Evolutionary conservation across 2,888 invertebrate genomes (phyloP).

Genomic region (Caenorhabditis macrosperma): DNA sequence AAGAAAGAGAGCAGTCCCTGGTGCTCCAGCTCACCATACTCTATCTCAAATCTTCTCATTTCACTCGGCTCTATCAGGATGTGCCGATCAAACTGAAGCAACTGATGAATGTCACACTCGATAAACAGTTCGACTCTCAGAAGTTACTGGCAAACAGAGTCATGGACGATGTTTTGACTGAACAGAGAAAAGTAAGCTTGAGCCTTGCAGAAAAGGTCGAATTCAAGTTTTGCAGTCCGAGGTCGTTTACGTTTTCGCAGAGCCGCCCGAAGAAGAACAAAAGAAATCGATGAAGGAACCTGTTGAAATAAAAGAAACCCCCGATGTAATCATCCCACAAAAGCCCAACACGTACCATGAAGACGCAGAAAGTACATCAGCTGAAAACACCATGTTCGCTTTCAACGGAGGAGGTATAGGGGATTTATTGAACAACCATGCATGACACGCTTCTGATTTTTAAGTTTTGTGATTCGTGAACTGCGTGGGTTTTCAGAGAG

Average conservation of each 20-base stretch:
- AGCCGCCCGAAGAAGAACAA: neutral
- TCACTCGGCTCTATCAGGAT: slow-evolving; percentile 29
- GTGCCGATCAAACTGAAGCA: slow-evolving; percentile 43
- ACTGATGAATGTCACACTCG: slow-evolving; percentile 36
- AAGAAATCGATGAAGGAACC: neutral
- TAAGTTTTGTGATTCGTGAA: neutral
- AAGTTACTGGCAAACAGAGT: slow-evolving; percentile 20
- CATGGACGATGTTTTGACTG: slow-evolving; percentile 47
- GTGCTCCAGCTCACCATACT: slow-evolving; percentile 36
- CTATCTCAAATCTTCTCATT: slow-evolving; percentile 29
- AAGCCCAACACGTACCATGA: neutral
- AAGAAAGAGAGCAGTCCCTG: slow-evolving; percentile 30
- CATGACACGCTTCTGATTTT: neutral
- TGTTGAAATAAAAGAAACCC: slow-evolving; percentile 23
- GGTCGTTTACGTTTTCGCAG: slow-evolving; percentile 41
- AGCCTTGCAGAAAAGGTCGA: too few relatives aligned
- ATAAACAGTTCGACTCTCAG: slow-evolving; percentile 34
- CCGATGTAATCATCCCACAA: neutral
- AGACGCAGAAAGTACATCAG: slow-evolving; percentile 1
- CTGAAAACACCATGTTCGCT: slow-evolving; percentile 25
- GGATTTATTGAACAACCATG: neutral
- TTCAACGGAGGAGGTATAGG: slow-evolving; percentile 7
- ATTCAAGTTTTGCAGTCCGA: slow-evolving; percentile 21
- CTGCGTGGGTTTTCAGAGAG: slow-evolving; percentile 8
- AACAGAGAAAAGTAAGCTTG: slow-evolving; percentile 41